Conservation (phyloP, 1,140 invertebrate genomes). For the Heliconius hermathena region DNA sequence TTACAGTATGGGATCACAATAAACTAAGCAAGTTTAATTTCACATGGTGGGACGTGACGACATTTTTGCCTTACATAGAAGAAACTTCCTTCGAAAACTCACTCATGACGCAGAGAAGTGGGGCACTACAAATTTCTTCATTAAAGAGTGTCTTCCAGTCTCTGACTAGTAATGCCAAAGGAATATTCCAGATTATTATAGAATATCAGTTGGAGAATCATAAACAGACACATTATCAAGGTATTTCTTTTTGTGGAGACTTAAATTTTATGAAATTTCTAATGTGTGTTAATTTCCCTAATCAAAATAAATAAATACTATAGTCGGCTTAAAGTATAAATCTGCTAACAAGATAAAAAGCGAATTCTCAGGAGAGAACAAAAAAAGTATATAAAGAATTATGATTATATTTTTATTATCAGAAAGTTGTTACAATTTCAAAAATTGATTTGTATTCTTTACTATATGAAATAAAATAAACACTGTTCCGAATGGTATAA, state of each 20-base stretch:
- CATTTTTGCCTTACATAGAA: slow-evolving; percentile 90
- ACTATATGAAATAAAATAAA: too few relatives aligned
- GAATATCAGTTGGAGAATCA: slow-evolving; percentile 90
- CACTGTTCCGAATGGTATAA: too few relatives aligned
- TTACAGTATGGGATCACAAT: slow-evolving; percentile 93
- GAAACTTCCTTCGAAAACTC: slow-evolving; percentile 96
- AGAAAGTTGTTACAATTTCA: too few relatives aligned
- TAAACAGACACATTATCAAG: slow-evolving; percentile 87
- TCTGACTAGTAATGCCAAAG: slow-evolving; percentile 92
- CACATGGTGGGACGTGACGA: slow-evolving; percentile 94
- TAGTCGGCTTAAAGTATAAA: too few relatives aligned
- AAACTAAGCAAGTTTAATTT: slow-evolving; percentile 93
- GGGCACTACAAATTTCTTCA: slow-evolving; percentile 91
- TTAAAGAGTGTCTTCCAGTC: slow-evolving; percentile 94
- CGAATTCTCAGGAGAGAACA: too few relatives aligned
- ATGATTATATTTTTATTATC: too few relatives aligned
- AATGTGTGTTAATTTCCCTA: too few relatives aligned
- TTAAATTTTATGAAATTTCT: too few relatives aligned
- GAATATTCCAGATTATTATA: slow-evolving; percentile 92
- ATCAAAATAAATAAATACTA: too few relatives aligned
- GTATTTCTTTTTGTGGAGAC: slow-evolving; percentile 69
- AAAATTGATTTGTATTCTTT: too few relatives aligned
- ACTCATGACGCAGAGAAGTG: slow-evolving; percentile 90
- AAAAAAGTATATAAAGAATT: too few relatives aligned
- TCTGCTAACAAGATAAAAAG: too few relatives aligned